Evolutionary conservation across 2,888 invertebrate species (phyloP).

Genomic region (Theretra japonica): DNA sequence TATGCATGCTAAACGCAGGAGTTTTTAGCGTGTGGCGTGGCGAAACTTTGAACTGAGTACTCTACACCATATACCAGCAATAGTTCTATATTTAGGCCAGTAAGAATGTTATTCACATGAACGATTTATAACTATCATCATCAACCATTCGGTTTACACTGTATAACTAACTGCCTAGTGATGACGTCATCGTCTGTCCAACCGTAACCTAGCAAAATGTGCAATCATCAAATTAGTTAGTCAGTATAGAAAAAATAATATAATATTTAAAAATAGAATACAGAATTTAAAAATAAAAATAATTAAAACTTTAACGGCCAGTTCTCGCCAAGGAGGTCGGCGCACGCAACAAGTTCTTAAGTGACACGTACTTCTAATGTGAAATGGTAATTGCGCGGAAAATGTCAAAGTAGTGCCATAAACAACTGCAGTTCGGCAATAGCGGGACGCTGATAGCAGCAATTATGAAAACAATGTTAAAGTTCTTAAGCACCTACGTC

Average conservation of each 20-base stretch:
- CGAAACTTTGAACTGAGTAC: neutral
- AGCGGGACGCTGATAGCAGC: constrained; percentile 7
- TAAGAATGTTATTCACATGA: too few species aligned
- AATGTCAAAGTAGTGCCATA: neutral
- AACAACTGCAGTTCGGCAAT: constrained; percentile 17
- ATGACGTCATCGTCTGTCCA: too few species aligned
- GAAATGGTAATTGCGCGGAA: neutral
- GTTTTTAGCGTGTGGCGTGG: neutral
- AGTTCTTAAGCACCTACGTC: constrained; percentile 3
- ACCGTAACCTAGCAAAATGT: too few species aligned
- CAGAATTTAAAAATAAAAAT: neutral
- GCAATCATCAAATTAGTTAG: too few species aligned
- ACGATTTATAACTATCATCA: too few species aligned
- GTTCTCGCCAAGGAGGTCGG: neutral
- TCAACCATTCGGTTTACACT: too few species aligned
- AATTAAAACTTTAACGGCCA: neutral
- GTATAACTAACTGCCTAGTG: too few species aligned
- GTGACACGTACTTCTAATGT: neutral
- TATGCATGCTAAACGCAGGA: neutral
- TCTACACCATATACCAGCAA: neutral
- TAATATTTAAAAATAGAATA: neutral
- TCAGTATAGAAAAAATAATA: too few species aligned
- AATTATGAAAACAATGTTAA: constrained; percentile 20
- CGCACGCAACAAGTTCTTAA: constrained; percentile 1
- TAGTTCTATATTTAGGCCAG: too few species aligned